phyloP scores from a whole-genome alignment of 2,797 vertebrate species.

The Sarcoramphus papa region DNA sequence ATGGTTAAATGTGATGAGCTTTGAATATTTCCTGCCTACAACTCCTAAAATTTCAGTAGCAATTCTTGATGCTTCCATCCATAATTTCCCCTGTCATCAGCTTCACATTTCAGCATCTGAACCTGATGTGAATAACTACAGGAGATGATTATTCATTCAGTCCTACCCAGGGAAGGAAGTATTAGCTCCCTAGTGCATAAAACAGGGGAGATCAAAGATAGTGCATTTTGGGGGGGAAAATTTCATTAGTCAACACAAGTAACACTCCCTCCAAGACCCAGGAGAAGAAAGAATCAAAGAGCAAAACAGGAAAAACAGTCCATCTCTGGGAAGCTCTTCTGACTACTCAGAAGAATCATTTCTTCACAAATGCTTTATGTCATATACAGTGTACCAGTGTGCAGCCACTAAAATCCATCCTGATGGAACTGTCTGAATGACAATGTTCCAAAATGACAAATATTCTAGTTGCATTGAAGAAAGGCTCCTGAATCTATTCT shows the following conservation, averaged over 20 bases:
- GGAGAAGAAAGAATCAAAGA: not conserved
- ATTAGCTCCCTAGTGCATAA: not conserved
- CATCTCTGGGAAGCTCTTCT: not conserved
- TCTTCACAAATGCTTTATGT: not conserved
- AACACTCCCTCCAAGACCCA: not conserved
- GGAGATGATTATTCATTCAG: not conserved
- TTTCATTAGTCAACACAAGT: not conserved
- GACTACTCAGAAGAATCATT: not conserved
- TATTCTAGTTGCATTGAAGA: not conserved
- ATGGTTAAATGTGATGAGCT: not conserved
- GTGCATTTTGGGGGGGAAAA: not conserved
- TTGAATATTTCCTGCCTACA: not conserved
- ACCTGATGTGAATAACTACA: constrained; percentile 3
- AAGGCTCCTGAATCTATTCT: not conserved
- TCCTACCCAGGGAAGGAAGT: not conserved
- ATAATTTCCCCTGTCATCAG: not conserved
- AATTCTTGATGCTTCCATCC: not conserved
- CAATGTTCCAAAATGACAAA: not conserved
- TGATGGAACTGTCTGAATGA: not conserved
- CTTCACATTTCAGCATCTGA: not conserved
- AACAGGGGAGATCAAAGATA: not conserved
- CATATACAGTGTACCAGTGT: not conserved
- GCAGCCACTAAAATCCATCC: not conserved
- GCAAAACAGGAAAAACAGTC: not conserved
- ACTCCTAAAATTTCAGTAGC: not conserved